These are phyloP conservation scores for Gobiocypris rarus DNA, from an alignment of 2,113 vertebrate species.

Conservation along the genomic window DNA sequence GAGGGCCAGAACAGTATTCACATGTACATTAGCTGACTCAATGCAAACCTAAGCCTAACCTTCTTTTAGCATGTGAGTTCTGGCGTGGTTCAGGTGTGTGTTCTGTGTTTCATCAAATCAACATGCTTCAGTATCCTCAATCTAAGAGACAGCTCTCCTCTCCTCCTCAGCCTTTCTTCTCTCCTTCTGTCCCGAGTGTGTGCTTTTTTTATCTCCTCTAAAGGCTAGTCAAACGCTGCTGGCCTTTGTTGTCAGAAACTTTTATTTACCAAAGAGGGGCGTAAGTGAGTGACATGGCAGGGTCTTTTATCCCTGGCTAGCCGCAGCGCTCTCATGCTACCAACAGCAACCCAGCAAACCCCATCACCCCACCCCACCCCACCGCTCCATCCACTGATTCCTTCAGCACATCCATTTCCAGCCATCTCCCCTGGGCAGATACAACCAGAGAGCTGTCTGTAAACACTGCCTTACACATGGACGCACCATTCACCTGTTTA, in stretches of 20 bases:
- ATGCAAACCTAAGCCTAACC: slow-evolving; percentile 75
- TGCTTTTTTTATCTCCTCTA: slow-evolving; percentile 72
- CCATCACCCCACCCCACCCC: slow-evolving; percentile 34
- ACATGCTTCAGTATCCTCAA: slow-evolving; percentile 73
- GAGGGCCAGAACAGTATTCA: not conserved
- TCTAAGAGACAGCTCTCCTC: slow-evolving; percentile 53
- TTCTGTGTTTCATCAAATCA: slow-evolving; percentile 78
- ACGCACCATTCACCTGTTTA: not conserved
- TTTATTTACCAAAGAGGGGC: slow-evolving; percentile 82
- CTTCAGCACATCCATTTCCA: slow-evolving; percentile 66
- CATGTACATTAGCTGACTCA: slow-evolving; percentile 57
- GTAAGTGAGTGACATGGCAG: slow-evolving; percentile 82
- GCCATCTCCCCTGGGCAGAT: slow-evolving; percentile 68
- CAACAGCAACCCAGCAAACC: slow-evolving; percentile 59
- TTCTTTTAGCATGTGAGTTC: slow-evolving; percentile 70
- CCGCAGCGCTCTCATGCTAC: slow-evolving; percentile 72
- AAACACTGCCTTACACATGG: slow-evolving; percentile 3
- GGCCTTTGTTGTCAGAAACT: slow-evolving; percentile 84
- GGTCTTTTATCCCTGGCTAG: slow-evolving; percentile 79
- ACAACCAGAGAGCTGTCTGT: slow-evolving; percentile 43
- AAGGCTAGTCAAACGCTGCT: slow-evolving; percentile 77
- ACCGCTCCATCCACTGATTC: slow-evolving; percentile 51
- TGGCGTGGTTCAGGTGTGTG: slow-evolving; percentile 59
- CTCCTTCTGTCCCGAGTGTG: slow-evolving; percentile 54
- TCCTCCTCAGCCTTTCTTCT: slow-evolving; percentile 52